Base-by-base conservation (phyloP, 1,140 invertebrate genomes). In the Drosophila hydei region DNA sequence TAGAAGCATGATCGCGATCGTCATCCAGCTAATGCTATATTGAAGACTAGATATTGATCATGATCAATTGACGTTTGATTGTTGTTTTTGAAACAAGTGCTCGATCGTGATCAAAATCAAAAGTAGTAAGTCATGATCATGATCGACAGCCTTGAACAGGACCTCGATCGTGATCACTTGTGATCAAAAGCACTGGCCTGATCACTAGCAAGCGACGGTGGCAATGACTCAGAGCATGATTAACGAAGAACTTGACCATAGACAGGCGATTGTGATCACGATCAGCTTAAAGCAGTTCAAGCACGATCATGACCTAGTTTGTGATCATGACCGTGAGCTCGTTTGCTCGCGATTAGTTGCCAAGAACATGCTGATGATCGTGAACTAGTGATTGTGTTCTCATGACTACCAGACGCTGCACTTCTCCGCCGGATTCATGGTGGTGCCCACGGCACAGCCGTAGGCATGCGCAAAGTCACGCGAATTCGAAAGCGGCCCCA, bases 401-500 rank as follows among this genome's bases (percentile, higher is more conserved):
- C 4, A 14, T 14, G 18, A 77, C 94, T 94, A 99, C 98, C 98
- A 99, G 47, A 99, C 97, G 64, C 94, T 96, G 92, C 98, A 99
- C 91, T 99, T 99, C 67, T 97, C 94, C 16, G 84, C 92, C 3
- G 98, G 98, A 92, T 98, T 98, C 97, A 99, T 99, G 1, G 94
- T 95, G 27, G 96, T 95, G 8, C 96, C 97, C 7, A 92, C 67
- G 0, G 95, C 95, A 90, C 98, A 98, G 58, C 93, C 92, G 90
- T 95, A 98, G 60, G 97, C 97, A 77, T 93, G 93, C 1, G 97
- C 95, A 91, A 99, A 99, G 84, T 99, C 97, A 47, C 95, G 92
- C 0, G 97, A 98, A 91, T 99, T 99, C 1, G 97, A 98, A 4
- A 99, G 92, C 0, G 98, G 97, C 3, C 97, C 98, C 21, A 97